Conservation (phyloP, 2,888 invertebrate species). For the Odontocerum albicorne region DNA sequence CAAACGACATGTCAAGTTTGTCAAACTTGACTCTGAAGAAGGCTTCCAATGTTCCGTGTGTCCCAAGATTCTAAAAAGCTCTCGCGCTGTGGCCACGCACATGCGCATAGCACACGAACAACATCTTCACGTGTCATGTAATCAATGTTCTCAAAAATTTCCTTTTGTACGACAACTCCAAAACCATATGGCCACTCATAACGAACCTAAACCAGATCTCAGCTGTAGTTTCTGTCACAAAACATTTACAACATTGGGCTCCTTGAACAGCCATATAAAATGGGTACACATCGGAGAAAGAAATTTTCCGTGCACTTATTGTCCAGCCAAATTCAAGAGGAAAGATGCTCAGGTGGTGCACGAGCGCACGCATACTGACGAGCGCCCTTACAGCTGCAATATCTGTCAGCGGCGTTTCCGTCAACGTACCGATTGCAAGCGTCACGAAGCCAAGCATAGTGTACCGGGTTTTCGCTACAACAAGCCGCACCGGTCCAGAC, state of each 20-base stretch:
- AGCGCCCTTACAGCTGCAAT: constrained; percentile 37
- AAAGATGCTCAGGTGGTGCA: constrained; percentile 23
- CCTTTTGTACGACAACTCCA: constrained; percentile 15
- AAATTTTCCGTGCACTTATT: constrained; percentile 23
- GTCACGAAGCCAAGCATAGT: constrained; percentile 27
- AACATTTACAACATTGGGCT: constrained; percentile 19
- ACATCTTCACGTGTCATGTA: constrained; percentile 20
- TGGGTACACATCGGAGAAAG: constrained; percentile 27
- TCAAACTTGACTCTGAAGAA: constrained; percentile 10
- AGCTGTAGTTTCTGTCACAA: constrained; percentile 19
- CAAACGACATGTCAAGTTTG: constrained; percentile 3
- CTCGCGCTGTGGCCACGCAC: constrained; percentile 16
- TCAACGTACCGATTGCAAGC: constrained; percentile 25
- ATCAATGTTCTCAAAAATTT: constrained; percentile 15
- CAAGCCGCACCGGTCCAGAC: constrained; percentile 18
- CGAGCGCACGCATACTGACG: constrained; percentile 20
- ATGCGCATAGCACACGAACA: constrained; percentile 8
- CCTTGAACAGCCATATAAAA: constrained; percentile 25
- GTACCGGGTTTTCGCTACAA: constrained; percentile 26
- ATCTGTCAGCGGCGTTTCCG: constrained; percentile 22
- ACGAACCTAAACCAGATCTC: constrained; percentile 20
- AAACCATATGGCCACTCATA: constrained; percentile 20
- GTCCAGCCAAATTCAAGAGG: constrained; percentile 21
- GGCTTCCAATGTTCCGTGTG: constrained; percentile 12
- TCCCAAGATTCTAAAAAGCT: constrained; percentile 12